A percentile compares a stretch with the other conserved stretches of the same genome.
Evolutionary conservation across 2,113 vertebrate species (phyloP).

Genomic region (Dipodomys merriami): DNA sequence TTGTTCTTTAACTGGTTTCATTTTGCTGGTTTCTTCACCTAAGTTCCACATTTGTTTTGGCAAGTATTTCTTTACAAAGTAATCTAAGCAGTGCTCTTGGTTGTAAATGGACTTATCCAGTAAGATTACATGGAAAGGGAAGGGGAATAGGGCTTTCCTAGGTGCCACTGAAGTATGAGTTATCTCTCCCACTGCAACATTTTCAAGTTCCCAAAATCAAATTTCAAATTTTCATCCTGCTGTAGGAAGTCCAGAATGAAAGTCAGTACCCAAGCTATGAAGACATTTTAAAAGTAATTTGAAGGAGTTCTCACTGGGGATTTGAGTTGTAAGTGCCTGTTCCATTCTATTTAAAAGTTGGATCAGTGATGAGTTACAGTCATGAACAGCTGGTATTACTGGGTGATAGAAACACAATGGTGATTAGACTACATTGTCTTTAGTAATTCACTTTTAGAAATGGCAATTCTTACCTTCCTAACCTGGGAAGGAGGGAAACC

Average conservation of each 20-base stretch:
- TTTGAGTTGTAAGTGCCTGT: constrained; percentile 34
- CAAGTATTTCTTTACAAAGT: constrained; percentile 32
- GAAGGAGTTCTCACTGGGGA: constrained; percentile 30
- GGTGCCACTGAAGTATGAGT: constrained; percentile 2
- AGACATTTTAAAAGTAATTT: constrained; percentile 50
- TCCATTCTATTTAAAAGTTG: constrained; percentile 45
- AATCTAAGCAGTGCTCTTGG: not conserved
- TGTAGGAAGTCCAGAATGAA: constrained; percentile 35
- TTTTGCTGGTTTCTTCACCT: constrained; percentile 19
- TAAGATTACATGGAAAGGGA: constrained; percentile 7
- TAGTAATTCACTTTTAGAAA: constrained; percentile 25
- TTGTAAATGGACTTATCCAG: not conserved
- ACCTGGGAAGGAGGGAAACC: not conserved
- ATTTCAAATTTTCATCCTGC: constrained; percentile 18
- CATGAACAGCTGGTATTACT: constrained; percentile 42
- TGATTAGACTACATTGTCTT: constrained; percentile 18
- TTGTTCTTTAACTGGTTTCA: constrained; percentile 31
- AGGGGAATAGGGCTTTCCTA: not conserved
- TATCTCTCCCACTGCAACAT: constrained; percentile 6
- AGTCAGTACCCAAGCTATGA: constrained; percentile 20
- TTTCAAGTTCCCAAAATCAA: constrained; percentile 46
- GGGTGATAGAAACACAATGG: not conserved
- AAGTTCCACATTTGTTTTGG: constrained; percentile 35
- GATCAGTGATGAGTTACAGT: not conserved
- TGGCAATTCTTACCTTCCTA: not conserved